These are phyloP conservation scores for Phocoena sinus DNA, from an alignment of 2,113 vertebrate species.

Conservation along the genomic window DNA sequence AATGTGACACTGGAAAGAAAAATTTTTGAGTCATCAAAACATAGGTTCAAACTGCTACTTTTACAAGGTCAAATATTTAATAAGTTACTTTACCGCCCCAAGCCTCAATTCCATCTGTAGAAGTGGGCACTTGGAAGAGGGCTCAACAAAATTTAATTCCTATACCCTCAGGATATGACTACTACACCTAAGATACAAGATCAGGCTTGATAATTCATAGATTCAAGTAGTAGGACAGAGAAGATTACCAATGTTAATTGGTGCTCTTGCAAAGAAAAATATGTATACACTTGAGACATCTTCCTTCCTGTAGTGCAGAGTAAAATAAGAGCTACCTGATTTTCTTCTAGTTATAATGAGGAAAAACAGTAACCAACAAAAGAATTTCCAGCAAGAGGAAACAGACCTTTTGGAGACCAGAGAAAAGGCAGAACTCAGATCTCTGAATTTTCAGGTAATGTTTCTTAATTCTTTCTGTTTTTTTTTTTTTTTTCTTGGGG, in stretches of 20 bases:
- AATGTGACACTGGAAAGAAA: not conserved
- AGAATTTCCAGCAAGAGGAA: not conserved
- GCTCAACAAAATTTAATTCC: not conserved
- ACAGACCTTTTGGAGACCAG: not conserved
- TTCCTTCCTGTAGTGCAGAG: not conserved
- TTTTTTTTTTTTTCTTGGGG: not conserved
- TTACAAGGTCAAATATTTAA: not conserved
- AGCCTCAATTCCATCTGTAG: slow-evolving; percentile 9
- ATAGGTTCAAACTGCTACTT: not conserved
- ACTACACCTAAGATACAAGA: not conserved
- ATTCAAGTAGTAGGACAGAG: not conserved
- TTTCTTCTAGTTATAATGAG: not conserved
- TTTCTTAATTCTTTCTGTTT: not conserved
- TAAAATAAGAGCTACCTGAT: not conserved
- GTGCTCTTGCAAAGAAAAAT: not conserved
- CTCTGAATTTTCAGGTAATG: not conserved
- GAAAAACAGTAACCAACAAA: not conserved
- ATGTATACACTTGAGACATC: not conserved
- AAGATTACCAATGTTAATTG: not conserved
- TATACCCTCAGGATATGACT: not conserved
- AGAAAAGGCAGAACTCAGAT: not conserved
- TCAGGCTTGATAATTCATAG: not conserved
- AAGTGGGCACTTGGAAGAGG: not conserved
- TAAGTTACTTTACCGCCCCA: not conserved
- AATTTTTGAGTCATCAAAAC: not conserved